Evolutionary conservation across 2,113 vertebrate species (phyloP).

Genomic region (Neogale vison): DNA sequence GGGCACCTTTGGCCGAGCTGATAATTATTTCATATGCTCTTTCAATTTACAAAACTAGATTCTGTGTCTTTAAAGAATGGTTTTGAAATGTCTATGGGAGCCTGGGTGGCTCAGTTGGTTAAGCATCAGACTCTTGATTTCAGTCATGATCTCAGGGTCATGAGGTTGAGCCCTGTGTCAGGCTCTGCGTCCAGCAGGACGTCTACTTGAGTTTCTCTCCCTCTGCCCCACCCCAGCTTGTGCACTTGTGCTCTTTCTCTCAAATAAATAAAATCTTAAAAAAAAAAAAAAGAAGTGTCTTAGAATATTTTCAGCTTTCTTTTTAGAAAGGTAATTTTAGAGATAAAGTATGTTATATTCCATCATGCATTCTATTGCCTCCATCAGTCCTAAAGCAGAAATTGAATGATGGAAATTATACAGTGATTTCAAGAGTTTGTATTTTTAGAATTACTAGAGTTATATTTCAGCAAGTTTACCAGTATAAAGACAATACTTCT

Average conservation of each 20-base stretch:
- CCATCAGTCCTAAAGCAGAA: background rate
- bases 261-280: background rate
- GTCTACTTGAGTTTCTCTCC: background rate
- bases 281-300: background rate
- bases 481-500: background rate
- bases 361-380: background rate
- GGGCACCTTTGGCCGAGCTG: constrained; percentile 4
- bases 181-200: background rate
- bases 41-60: constrained; percentile 42
- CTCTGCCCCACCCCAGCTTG: background rate
- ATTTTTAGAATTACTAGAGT: background rate
- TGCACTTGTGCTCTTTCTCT: background rate
- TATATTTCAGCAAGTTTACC: background rate
- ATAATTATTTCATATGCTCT: constrained; percentile 21
- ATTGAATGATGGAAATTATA: constrained; percentile 28
- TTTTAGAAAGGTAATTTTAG: constrained; percentile 34
- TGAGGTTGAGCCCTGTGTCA: background rate
- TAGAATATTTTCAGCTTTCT: background rate
- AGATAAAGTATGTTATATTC: constrained; percentile 19
- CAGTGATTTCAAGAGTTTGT: background rate
- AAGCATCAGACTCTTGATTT: no score
- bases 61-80: background rate
- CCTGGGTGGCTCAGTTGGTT: background rate
- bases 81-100: constrained; percentile 19
- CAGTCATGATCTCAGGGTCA: background rate